Conservation (phyloP, 1,140 invertebrate genomes). For the Pseudomyrmex pallidus region DNA sequence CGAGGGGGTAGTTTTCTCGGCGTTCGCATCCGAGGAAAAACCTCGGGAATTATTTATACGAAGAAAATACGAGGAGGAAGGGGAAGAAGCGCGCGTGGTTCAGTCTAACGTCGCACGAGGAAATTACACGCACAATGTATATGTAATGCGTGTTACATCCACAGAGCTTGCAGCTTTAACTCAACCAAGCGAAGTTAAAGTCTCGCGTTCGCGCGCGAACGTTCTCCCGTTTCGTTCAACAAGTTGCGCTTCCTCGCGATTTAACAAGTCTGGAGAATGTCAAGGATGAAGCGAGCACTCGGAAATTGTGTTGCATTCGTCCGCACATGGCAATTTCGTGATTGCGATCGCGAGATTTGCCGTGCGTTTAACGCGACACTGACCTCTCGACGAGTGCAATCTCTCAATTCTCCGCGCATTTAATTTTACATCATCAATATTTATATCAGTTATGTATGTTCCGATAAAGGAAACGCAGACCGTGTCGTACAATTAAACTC, state of each 20-base stretch:
- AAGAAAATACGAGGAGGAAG: background rate
- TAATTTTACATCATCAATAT: background rate
- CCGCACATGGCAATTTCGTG: background rate
- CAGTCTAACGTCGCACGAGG: too few relatives aligned
- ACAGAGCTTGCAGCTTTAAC: too few relatives aligned
- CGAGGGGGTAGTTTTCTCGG: background rate
- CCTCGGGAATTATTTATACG: conserved; percentile 8
- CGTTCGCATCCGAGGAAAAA: background rate
- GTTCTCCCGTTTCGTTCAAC: background rate
- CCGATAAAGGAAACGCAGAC: conserved; percentile 1
- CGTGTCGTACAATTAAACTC: too few relatives aligned
- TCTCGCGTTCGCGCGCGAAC: background rate
- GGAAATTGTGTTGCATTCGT: background rate
- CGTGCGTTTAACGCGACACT: conserved; percentile 4
- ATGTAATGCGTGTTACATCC: too few relatives aligned
- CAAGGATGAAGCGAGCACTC: conserved; percentile 24
- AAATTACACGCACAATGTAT: background rate
- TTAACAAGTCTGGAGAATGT: conserved; percentile 31
- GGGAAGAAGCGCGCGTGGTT: background rate
- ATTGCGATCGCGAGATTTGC: background rate
- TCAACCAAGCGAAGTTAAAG: conserved; percentile 10
- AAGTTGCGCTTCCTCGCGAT: conserved; percentile 34
- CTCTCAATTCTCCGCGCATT: background rate
- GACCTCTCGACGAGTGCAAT: background rate
- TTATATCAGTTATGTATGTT: background rate